Evolutionary conservation across 2,797 vertebrate species (phyloP).

Genomic region (Arrhamphus sclerolepis): DNA sequence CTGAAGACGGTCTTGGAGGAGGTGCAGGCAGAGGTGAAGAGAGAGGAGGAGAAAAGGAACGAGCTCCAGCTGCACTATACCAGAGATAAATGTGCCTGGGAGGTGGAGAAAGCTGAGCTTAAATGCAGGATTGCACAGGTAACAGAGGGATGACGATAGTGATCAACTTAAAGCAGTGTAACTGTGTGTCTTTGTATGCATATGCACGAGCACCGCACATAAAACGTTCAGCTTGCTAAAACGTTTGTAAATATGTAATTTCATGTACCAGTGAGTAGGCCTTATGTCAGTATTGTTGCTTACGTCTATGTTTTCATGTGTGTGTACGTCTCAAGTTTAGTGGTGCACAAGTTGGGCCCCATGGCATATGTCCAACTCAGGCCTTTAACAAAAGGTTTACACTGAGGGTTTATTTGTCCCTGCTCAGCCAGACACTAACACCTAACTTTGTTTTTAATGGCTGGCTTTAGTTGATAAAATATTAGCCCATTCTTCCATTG

Average conservation of each 20-base stretch:
- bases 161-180: background rate
- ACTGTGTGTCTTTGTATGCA: background rate
- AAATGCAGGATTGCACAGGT: conserved; percentile 82
- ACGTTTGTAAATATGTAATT: background rate
- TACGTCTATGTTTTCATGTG: background rate
- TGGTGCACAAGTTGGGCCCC: conserved; percentile 42
- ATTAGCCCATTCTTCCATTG: conserved; percentile 35
- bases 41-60: conserved; percentile 77
- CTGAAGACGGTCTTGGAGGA: conserved; percentile 80
- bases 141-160: conserved; percentile 4
- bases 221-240: background rate
- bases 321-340: conserved; percentile 19
- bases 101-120: conserved; percentile 80
- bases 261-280: too few relatives aligned
- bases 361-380: conserved; percentile 51
- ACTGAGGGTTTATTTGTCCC: conserved; percentile 24
- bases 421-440: conserved; percentile 35
- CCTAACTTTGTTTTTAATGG: conserved; percentile 46
- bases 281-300: too few relatives aligned
- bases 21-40: conserved; percentile 79
- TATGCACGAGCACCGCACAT: background rate
- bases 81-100: conserved; percentile 79
- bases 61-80: conserved; percentile 81
- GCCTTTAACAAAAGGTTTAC: conserved; percentile 63
- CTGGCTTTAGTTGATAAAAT: conserved; percentile 32